Conservation (phyloP, 1,140 invertebrate genomes). For the Drosophila sulfurigaster region DNA sequence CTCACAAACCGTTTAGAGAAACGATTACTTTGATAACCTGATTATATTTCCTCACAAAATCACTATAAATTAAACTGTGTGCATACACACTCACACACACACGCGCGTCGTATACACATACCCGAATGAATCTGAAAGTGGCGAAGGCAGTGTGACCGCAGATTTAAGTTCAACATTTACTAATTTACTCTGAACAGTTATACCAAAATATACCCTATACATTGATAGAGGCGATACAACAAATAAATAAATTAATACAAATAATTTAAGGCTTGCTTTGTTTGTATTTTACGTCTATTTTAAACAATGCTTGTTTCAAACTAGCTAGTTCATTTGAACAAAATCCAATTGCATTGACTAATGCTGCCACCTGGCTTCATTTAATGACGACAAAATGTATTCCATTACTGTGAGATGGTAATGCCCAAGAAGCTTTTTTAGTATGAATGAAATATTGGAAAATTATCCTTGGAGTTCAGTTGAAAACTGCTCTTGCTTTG, state of each 20-base stretch:
- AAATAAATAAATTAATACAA: background rate
- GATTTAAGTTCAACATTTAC: no score
- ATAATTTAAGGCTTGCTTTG: conserved; percentile 20
- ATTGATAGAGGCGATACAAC: conserved; percentile 18
- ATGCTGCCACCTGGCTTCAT: conserved; percentile 18
- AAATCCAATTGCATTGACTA: background rate
- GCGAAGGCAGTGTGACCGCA: background rate
- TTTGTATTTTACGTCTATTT: background rate
- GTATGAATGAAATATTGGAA: no score
- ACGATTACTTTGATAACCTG: background rate
- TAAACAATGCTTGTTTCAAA: background rate
- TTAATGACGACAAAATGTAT: conserved; percentile 20
- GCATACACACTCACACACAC: conserved; percentile 16
- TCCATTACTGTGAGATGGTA: conserved; percentile 6
- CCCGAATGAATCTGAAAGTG: conserved; percentile 16
- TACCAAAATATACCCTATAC: background rate
- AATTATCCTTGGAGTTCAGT: no score
- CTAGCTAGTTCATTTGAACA: background rate
- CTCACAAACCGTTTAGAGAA: background rate
- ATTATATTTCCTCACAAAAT: conserved; percentile 19
- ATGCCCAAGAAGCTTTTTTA: background rate
- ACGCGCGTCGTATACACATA: conserved; percentile 1
- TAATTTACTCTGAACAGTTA: no score
- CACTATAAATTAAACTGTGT: conserved; percentile 31
- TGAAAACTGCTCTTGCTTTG: no score